phyloP scores from a whole-genome alignment of 1,140 invertebrate genomes.

The Meloidogyne floridensis region DNA sequence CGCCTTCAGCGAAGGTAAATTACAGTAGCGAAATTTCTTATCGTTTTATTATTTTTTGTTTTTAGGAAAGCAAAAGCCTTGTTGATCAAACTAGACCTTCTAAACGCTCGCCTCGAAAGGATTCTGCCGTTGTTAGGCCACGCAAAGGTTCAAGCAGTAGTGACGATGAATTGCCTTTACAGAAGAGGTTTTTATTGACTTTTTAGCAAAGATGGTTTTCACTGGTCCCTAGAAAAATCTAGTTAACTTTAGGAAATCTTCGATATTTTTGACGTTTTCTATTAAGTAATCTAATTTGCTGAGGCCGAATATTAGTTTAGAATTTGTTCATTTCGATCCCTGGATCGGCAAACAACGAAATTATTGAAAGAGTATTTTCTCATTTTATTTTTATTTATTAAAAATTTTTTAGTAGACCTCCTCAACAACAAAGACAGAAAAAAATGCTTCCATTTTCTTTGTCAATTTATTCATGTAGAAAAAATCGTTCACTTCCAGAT shows the following conservation, averaged over 20 bases:
- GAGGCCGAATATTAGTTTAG: no score
- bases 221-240: no score
- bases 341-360: no score
- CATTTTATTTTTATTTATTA: no score
- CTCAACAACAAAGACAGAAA: slow-evolving; percentile 16
- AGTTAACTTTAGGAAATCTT: no score
- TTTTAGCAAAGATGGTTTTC: no score
- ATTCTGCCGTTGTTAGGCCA: slow-evolving; percentile 3
- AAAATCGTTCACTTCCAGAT: slow-evolving; percentile 54
- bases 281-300: no score
- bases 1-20: background rate
- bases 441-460: slow-evolving; percentile 54
- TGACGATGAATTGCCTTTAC: background rate
- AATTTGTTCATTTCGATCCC: no score
- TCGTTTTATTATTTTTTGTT: no score
- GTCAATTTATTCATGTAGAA: slow-evolving; percentile 54
- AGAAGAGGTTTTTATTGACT: background rate
- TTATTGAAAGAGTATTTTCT: no score
- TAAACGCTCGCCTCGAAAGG: background rate
- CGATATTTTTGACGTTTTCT: no score
- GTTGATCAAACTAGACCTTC: background rate
- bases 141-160: slow-evolving; percentile 14
- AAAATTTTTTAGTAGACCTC: background rate
- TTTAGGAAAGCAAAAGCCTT: background rate
- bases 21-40: no score